Percentiles rank a stretch among this genome's conserved stretches.
These are phyloP conservation scores for Dicerorhinus sumatrensis DNA, from an alignment of 2,113 vertebrate species.

Conservation along the genomic window DNA sequence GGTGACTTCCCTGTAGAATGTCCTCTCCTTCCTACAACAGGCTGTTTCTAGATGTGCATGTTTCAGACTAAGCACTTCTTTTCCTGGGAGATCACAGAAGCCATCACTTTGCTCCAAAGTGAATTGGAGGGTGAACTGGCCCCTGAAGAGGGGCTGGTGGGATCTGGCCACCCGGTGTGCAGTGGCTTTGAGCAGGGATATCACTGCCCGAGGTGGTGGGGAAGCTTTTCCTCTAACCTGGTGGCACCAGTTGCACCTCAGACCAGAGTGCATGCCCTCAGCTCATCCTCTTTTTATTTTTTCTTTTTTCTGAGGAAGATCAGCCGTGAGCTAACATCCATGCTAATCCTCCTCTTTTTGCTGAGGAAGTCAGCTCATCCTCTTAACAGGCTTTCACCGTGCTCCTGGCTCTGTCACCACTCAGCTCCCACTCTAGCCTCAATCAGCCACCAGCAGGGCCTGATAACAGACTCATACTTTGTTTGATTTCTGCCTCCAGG, in stretches of 20 bases:
- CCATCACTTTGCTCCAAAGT: neutral
- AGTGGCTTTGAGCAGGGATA: neutral
- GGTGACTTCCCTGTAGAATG: neutral
- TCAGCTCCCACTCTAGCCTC: neutral
- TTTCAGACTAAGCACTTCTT: neutral
- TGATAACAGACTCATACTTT: neutral
- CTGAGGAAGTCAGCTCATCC: neutral
- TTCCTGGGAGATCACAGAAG: neutral
- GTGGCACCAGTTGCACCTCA: neutral
- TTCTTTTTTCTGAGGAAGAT: no score
- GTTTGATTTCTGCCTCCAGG: slow-evolving; percentile 81
- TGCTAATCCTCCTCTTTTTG: no score
- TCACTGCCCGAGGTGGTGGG: rapidly evolving
- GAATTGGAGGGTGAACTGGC: neutral
- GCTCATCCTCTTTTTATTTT: neutral
- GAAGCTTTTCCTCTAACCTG: neutral
- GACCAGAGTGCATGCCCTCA: rapidly evolving
- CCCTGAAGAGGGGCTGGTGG: neutral
- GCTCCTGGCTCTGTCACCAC: neutral
- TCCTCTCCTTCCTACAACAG: neutral
- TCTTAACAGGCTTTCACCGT: neutral
- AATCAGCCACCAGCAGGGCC: no score
- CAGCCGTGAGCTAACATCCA: no score
- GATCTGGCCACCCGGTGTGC: neutral
- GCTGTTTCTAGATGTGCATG: neutral